Percentiles rank a stretch among this genome's conserved stretches.
Evolutionary conservation across 2,797 vertebrate species (phyloP).

Genomic region (Micropoecilia bifurca): DNA sequence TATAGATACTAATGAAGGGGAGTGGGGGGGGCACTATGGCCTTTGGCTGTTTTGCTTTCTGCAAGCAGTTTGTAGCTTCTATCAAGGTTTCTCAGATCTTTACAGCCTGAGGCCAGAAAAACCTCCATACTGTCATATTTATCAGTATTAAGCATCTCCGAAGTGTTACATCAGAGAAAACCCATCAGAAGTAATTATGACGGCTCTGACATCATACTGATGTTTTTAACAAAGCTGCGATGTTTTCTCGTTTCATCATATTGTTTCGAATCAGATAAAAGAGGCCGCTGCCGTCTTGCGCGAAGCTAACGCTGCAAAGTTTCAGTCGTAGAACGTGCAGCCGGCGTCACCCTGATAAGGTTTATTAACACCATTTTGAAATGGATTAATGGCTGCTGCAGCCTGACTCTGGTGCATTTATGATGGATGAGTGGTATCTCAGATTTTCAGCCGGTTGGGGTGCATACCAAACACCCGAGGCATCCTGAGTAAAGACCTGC

Average conservation of each 20-base stretch:
- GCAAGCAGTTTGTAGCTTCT: constrained; percentile 35
- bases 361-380: constrained; percentile 19
- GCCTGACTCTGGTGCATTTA: constrained; percentile 13
- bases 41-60: constrained; percentile 39
- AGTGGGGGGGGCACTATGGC: constrained; percentile 8
- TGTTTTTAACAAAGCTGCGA: constrained; percentile 32
- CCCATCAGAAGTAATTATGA: constrained; percentile 49
- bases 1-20: constrained; percentile 24
- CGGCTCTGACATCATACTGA: constrained; percentile 38
- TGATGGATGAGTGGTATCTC: constrained; percentile 48
- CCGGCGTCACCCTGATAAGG: constrained; percentile 1
- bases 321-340: constrained; percentile 39
- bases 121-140: constrained; percentile 26
- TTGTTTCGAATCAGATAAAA: constrained; percentile 58
- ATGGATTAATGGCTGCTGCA: constrained; percentile 25
- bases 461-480: constrained; percentile 55
- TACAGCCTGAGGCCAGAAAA: constrained; percentile 36
- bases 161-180: constrained; percentile 63
- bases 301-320: constrained; percentile 31
- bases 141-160: constrained; percentile 46
- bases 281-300: constrained; percentile 15
- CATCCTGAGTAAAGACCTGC: constrained; percentile 19
- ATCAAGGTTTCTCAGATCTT: constrained; percentile 44
- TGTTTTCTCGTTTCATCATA: constrained; percentile 55
- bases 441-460: constrained; percentile 34